Percentiles rank a stretch among this genome's conserved stretches.
These are phyloP conservation scores for Cataglyphis hispanica DNA, from an alignment of 1,140 invertebrate genomes.

Conservation along the genomic window DNA sequence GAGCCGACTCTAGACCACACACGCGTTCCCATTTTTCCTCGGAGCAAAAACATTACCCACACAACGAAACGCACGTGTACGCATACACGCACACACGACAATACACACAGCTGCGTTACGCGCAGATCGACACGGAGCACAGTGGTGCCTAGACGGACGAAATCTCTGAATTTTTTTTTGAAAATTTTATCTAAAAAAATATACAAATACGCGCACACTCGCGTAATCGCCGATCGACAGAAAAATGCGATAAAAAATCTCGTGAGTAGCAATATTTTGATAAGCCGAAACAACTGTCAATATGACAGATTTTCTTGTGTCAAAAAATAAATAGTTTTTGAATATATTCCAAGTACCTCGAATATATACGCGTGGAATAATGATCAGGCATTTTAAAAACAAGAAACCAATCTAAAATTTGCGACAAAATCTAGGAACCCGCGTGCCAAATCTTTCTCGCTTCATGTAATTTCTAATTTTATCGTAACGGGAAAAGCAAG, in stretches of 20 bases:
- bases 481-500: background rate
- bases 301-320: background rate
- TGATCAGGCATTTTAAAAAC: background rate
- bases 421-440: background rate
- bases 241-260: background rate
- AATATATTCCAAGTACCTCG: background rate
- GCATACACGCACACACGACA: conserved; percentile 72
- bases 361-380: background rate
- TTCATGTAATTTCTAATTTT: conserved; percentile 24
- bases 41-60: conserved; percentile 85
- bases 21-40: conserved; percentile 85
- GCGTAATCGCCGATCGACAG: background rate
- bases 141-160: conserved; percentile 29
- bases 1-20: conserved; percentile 83
- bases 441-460: background rate
- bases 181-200: background rate
- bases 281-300: background rate
- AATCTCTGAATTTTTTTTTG: background rate
- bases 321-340: background rate
- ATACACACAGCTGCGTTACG: conserved; percentile 26
- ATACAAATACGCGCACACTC: too few relatives aligned
- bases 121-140: conserved; percentile 38
- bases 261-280: background rate
- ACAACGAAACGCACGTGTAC: conserved; percentile 74
- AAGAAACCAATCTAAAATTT: background rate